phyloP scores from a whole-genome alignment of 1,140 invertebrate genomes.

The Camponotus floridanus region DNA sequence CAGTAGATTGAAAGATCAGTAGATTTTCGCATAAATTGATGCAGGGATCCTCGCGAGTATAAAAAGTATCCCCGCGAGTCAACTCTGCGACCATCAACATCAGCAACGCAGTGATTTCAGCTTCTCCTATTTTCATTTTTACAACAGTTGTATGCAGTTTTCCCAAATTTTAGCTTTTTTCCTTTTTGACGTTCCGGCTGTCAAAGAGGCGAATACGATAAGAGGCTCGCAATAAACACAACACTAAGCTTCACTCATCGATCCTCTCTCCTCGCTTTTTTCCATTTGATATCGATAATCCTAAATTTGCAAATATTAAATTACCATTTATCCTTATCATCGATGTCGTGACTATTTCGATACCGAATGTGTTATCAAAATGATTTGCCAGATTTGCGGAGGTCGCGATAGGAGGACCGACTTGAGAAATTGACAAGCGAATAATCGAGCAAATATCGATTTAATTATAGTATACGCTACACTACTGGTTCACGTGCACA shows the following conservation, averaged over 20 bases:
- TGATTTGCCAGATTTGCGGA: constrained; percentile 15
- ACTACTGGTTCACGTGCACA: neutral
- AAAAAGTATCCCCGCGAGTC: constrained; percentile 72
- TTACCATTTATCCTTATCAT: neutral
- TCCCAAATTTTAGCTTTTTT: neutral
- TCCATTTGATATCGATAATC: neutral
- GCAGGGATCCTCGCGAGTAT: constrained; percentile 80
- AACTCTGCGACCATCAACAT: constrained; percentile 59
- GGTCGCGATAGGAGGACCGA: neutral
- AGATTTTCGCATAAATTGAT: constrained; percentile 79
- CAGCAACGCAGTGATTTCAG: constrained; percentile 57
- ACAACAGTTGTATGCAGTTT: neutral
- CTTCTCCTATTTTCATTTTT: constrained; percentile 59
- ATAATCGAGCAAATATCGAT: constrained; percentile 76
- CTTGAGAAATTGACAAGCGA: constrained; percentile 45
- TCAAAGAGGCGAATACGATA: neutral
- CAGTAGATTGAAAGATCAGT: constrained; percentile 33
- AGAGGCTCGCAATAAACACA: too few relatives aligned
- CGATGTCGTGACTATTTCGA: neutral
- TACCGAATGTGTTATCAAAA: constrained; percentile 1
- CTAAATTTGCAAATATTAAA: too few relatives aligned
- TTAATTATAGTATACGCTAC: constrained; percentile 64
- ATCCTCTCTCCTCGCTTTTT: neutral
- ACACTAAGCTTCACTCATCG: neutral
- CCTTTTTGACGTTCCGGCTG: neutral